Evolutionary conservation across 2,797 vertebrate species (phyloP), one percentile per base, ranked within the genome.

Genomic region (Microhierax caerulescens): DNA sequence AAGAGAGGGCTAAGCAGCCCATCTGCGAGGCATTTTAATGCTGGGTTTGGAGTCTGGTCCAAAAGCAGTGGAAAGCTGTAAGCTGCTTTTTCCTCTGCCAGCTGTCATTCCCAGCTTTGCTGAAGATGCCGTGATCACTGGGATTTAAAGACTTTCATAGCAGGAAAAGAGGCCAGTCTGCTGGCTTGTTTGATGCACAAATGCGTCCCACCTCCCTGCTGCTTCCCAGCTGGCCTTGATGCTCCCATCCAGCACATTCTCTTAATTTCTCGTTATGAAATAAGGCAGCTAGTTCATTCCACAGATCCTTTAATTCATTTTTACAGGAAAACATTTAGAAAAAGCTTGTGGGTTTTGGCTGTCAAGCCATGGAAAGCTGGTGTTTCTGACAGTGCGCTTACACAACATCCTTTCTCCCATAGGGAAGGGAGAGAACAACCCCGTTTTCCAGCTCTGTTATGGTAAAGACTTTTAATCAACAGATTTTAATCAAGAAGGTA

Each of bases 1-100:
- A 39, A 23, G 43, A 20, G 48, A 32, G 32, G 41, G 10, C 11
- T 25, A 7, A 45, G 36, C 18, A n/a, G 10, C 41, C 20, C 47
- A 11, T 27, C 41, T 1, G 1, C 28, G 6, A 27, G 27, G 30
- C 0, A 0, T 56, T 59, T 30, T 17, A 10, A 6, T 4, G 68
- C 25, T 24, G 39, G 27, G 16, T 28, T 68, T 5, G 1, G 65
- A 10, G 68, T 14, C 27, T 12, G 60, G 22, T 23, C n/a, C 39
- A 47, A 48, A n/a, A 1, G 11, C 34, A 15, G 16, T 5, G 21
- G 57, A 22, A 77, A 34, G 74, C 14, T 47, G 37, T 37, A 37
- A 59, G 45, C 14, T 6, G 1, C 39, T 59, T 48, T 53, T 47
- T 43, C 16, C 22, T 36, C 59, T 17, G 7, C 57, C 57, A 41